A percentile compares a stretch with the other conserved stretches of the same genome.
phyloP scores from a whole-genome alignment of 2,888 invertebrate species.

The Venustoraphidia nigricollis region DNA sequence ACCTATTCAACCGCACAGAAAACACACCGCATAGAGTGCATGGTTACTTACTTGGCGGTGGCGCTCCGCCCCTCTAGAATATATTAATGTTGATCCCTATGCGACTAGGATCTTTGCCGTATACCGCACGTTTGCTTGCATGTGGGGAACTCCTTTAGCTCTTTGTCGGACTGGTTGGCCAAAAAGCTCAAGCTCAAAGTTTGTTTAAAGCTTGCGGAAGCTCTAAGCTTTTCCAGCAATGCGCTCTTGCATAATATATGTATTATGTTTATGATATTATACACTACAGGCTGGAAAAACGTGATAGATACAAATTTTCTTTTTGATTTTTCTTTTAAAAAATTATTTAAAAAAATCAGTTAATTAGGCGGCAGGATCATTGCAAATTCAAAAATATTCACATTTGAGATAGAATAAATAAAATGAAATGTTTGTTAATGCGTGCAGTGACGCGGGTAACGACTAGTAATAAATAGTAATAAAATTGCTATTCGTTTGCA shows the following conservation, averaged over 20 bases:
- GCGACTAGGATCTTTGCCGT: constrained; percentile 1
- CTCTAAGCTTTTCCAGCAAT: constrained; percentile 2
- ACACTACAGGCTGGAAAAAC: background rate
- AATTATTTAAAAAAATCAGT: too few species aligned
- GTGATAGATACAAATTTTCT: background rate
- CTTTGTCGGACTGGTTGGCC: background rate
- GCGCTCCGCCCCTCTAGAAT: background rate
- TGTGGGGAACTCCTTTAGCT: background rate
- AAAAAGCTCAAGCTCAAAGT: constrained; percentile 5
- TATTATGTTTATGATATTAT: background rate
- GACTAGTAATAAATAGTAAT: too few species aligned
- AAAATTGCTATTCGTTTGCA: too few species aligned
- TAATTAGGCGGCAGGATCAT: too few species aligned
- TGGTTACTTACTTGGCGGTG: too few species aligned
- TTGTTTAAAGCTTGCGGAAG: constrained; percentile 5
- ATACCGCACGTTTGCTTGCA: background rate
- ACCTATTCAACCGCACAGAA: too few species aligned
- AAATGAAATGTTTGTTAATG: too few species aligned
- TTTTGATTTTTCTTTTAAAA: background rate
- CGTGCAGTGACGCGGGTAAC: too few species aligned
- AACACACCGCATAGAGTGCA: too few species aligned
- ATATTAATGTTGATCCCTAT: constrained; percentile 3
- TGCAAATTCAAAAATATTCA: too few species aligned
- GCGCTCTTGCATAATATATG: constrained; percentile 2
- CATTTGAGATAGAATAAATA: too few species aligned